Evolutionary conservation across 2,797 vertebrate species (phyloP).

Genomic region (Halcyon chelicuti): DNA sequence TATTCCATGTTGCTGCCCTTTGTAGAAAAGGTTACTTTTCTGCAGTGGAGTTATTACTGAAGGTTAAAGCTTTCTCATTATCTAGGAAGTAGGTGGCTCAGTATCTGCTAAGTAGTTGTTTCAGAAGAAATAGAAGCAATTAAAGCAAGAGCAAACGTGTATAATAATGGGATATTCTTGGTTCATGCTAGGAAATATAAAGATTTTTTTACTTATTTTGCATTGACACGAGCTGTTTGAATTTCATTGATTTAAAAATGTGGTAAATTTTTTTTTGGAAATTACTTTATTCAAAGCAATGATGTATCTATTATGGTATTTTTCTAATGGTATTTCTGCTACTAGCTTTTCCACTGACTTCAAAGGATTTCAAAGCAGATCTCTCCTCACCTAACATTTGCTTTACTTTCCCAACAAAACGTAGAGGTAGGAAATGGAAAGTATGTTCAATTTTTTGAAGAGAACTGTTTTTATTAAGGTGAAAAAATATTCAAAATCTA

Average conservation of each 20-base stretch:
- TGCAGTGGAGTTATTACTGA: not conserved
- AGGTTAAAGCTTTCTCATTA: slow-evolving; percentile 10
- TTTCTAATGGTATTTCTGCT: not conserved
- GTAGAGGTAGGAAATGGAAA: not conserved
- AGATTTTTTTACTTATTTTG: not conserved
- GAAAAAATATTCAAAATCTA: not conserved
- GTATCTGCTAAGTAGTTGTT: not conserved
- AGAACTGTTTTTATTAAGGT: not conserved
- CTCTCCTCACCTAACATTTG: not conserved
- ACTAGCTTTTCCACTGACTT: not conserved
- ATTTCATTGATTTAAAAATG: slow-evolving; percentile 12
- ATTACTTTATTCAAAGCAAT: not conserved
- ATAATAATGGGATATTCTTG: not conserved
- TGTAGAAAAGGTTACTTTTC: slow-evolving; percentile 5
- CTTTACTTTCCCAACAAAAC: not conserved
- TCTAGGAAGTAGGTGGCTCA: not conserved
- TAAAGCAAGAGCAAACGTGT: not conserved
- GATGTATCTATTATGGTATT: not conserved
- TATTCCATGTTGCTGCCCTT: not conserved
- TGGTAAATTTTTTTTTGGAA: not conserved
- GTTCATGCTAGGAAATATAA: not conserved
- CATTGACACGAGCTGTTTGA: not conserved
- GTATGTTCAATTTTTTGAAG: not conserved
- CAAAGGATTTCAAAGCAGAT: not conserved
- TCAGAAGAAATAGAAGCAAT: slow-evolving; percentile 38